Conservation (phyloP, 2,797 vertebrate species). For the Premnoplex brunnescens region DNA sequence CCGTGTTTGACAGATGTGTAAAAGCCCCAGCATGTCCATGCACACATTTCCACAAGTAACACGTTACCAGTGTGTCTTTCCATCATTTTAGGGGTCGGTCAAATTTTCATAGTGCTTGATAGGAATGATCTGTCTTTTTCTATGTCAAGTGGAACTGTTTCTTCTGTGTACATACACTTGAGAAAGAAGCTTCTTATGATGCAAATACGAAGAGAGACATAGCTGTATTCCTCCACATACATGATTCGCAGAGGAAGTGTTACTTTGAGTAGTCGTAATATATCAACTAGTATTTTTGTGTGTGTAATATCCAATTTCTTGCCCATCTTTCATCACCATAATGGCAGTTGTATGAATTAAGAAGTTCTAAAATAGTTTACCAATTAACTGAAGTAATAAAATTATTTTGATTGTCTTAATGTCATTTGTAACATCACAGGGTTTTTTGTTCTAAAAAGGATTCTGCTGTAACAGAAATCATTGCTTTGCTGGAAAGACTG, state of each 20-base stretch:
- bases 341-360: not conserved
- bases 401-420: not conserved
- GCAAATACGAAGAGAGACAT: not conserved
- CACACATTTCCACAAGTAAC: not conserved
- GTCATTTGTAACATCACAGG: not conserved
- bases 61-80: fast-evolving
- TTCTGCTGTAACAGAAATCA: not conserved
- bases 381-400: not conserved
- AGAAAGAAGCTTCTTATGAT: not conserved
- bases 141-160: not conserved
- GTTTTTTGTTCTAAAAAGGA: not conserved
- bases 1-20: not conserved
- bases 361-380: not conserved
- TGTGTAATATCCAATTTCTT: not conserved
- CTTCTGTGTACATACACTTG: not conserved
- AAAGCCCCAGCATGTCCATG: not conserved
- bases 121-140: not conserved
- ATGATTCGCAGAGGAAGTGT: not conserved
- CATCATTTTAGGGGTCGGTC: not conserved
- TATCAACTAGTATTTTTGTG: not conserved
- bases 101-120: not conserved
- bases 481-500: not conserved
- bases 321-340: not conserved
- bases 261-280: not conserved
- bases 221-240: not conserved